A percentile compares a stretch with the other conserved stretches of the same genome.
Evolutionary conservation across 2,113 vertebrate genomes (phyloP).

Genomic region (Bagarius yarrelli): DNA sequence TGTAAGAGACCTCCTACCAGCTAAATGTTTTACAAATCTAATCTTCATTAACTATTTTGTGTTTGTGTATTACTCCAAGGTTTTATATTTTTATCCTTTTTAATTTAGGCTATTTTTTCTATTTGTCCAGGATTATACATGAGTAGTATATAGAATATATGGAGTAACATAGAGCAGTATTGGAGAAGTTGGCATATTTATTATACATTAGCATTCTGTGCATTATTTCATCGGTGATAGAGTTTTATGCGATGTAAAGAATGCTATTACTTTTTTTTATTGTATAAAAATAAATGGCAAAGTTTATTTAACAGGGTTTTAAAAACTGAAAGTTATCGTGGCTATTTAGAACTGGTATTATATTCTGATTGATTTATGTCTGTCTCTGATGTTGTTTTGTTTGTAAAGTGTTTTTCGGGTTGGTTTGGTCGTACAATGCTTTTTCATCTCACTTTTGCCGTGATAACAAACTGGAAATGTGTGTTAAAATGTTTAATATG

Average conservation of each 20-base stretch:
- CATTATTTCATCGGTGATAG: slow-evolving; percentile 46
- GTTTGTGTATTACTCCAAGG: slow-evolving; percentile 19
- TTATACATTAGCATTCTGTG: slow-evolving; percentile 32
- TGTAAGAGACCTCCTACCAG: neutral
- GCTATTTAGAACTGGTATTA: slow-evolving; percentile 41
- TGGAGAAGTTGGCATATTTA: slow-evolving; percentile 31
- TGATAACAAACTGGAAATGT: slow-evolving; percentile 6
- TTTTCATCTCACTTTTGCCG: slow-evolving; percentile 23
- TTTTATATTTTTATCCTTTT: slow-evolving; percentile 7
- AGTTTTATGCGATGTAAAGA: slow-evolving; percentile 48
- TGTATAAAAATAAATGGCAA: slow-evolving; percentile 10
- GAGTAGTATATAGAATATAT: slow-evolving; percentile 34
- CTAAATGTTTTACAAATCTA: neutral
- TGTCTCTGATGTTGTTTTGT: slow-evolving; percentile 30
- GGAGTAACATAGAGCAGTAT: slow-evolving; percentile 33
- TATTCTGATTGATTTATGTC: slow-evolving; percentile 39
- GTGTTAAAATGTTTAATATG: neutral
- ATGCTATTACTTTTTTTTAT: slow-evolving; percentile 38
- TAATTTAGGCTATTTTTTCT: neutral
- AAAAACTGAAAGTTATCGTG: slow-evolving; percentile 21
- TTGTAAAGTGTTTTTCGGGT: slow-evolving; percentile 36
- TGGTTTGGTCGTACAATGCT: slow-evolving; percentile 12
- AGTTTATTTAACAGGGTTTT: slow-evolving; percentile 38
- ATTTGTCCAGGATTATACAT: neutral
- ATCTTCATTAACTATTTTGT: neutral